Evolutionary conservation across 2,797 vertebrate species (phyloP).

Genomic region (Hemitrygon akajei): DNA sequence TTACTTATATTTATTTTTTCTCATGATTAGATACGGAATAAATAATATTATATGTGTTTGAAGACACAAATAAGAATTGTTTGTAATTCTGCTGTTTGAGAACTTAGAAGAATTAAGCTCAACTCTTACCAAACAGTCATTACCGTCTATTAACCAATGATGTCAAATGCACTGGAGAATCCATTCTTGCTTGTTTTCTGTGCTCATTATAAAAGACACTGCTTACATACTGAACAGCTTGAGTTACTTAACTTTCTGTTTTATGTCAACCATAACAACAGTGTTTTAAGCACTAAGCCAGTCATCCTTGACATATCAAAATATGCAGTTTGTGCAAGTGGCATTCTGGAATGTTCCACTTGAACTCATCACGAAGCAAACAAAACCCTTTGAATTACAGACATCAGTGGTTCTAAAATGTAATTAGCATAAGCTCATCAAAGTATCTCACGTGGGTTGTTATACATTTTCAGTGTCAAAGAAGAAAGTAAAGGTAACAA

Average conservation of each 20-base stretch:
- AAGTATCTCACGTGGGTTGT: neutral
- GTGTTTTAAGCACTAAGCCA: neutral
- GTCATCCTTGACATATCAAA: neutral
- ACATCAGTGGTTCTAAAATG: neutral
- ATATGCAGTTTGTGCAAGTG: neutral
- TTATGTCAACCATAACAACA: neutral
- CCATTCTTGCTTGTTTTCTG: too few relatives aligned
- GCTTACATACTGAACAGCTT: neutral
- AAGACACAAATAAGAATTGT: neutral
- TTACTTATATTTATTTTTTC: too few relatives aligned
- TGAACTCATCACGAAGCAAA: neutral
- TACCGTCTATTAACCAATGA: neutral
- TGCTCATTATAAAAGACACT: neutral
- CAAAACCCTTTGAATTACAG: neutral
- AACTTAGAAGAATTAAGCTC: neutral
- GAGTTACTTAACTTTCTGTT: neutral
- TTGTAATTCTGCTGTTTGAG: neutral
- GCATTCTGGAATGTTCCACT: neutral
- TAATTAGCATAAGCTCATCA: neutral
- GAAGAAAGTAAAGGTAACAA: neutral
- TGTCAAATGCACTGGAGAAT: neutral
- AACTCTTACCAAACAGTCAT: neutral
- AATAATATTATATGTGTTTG: neutral
- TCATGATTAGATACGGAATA: neutral
- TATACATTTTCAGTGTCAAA: neutral